Percentiles rank a stretch among this genome's conserved stretches.
phyloP scores from a whole-genome alignment of 2,888 invertebrate genomes.

The Platycheirus rosarum region DNA sequence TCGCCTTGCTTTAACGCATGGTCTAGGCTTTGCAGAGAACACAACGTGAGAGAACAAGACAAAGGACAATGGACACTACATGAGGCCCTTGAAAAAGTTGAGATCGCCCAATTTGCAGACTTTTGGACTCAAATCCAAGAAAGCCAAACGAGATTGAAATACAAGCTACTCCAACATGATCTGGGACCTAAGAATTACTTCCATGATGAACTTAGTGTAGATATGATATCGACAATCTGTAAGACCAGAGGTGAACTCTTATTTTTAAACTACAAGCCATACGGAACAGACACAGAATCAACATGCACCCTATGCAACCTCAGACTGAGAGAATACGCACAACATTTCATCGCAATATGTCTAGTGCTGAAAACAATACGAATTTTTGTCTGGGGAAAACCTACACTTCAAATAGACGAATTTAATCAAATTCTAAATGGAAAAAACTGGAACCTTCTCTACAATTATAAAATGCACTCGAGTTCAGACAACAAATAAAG shows the following conservation, averaged over 20 bases:
- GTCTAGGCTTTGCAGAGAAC: background rate
- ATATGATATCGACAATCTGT: conserved; percentile 2
- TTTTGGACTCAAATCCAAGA: background rate
- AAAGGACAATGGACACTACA: no score
- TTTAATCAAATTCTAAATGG: background rate
- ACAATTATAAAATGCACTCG: no score
- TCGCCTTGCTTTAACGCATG: conserved; percentile 1
- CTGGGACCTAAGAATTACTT: conserved; percentile 4
- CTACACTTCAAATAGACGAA: background rate
- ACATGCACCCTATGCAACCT: conserved; percentile 6
- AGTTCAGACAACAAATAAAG: no score
- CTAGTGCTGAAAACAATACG: background rate
- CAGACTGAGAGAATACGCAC: background rate
- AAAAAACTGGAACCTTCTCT: background rate
- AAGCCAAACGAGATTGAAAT: background rate
- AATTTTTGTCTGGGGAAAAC: background rate
- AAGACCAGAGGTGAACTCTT: background rate
- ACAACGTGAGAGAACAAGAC: background rate
- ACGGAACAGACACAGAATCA: background rate
- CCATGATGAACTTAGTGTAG: background rate
- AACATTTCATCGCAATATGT: background rate
- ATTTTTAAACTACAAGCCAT: background rate
- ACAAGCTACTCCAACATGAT: background rate
- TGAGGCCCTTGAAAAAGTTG: no score
- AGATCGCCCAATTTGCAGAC: no score